Percentiles rank a stretch among this genome's conserved stretches.
Evolutionary conservation across 2,113 vertebrate genomes (phyloP).

Genomic region (Glaucidium brasilianum): DNA sequence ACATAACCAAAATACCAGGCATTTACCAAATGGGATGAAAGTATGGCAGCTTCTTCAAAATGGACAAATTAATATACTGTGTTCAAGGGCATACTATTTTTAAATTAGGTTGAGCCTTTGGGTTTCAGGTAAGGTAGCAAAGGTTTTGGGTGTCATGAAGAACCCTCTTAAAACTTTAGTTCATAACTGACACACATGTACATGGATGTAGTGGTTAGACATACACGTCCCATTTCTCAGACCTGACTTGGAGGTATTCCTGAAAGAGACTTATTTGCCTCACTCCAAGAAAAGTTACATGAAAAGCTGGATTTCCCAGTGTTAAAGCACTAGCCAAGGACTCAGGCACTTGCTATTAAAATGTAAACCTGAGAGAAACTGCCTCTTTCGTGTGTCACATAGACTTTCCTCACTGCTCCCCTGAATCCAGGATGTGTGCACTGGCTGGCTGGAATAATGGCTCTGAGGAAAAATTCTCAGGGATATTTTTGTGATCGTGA

Average conservation of each 20-base stretch:
- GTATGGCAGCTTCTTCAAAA: not conserved
- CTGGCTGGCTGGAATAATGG: not conserved
- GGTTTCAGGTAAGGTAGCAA: not conserved
- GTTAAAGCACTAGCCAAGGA: not conserved
- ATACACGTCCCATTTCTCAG: not conserved
- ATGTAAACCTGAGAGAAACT: not conserved
- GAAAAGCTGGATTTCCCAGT: not conserved
- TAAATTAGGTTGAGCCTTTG: not conserved
- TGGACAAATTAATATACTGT: not conserved
- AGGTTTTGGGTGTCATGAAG: not conserved
- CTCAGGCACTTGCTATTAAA: not conserved
- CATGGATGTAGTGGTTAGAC: too few relatives aligned
- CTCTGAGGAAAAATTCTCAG: fast-evolving
- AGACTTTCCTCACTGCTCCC: not conserved
- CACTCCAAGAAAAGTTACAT: not conserved
- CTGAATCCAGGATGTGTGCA: not conserved
- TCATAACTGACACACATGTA: not conserved
- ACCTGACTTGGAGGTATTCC: not conserved
- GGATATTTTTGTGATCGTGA: not conserved
- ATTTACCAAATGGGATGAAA: not conserved
- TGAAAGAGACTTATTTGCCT: not conserved
- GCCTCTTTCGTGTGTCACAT: fast-evolving
- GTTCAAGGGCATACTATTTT: not conserved
- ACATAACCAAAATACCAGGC: not conserved
- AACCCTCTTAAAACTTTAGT: not conserved